A percentile compares a stretch with the other conserved stretches of the same genome.
Evolutionary conservation across 2,113 vertebrate species (phyloP).

Genomic region (Catharus minimus): DNA sequence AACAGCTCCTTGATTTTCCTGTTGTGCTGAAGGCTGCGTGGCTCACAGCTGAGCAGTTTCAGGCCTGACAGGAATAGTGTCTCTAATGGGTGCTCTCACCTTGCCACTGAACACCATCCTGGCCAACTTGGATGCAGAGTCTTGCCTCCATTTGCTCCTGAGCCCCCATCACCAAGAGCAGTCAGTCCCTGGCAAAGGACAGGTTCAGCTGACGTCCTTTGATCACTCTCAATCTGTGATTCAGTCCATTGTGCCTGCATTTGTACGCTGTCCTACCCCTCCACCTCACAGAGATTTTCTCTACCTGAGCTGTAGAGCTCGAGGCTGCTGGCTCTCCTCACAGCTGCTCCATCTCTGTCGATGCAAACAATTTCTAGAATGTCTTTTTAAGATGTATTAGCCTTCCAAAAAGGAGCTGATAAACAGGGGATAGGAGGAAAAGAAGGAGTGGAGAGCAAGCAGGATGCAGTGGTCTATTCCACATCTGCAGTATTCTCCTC

Average conservation of each 20-base stretch:
- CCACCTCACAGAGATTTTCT: neutral
- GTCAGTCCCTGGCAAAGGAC: neutral
- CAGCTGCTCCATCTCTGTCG: neutral
- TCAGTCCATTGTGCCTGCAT: neutral
- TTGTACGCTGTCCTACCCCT: neutral
- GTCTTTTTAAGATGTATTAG: constrained; percentile 44
- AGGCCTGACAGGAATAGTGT: neutral
- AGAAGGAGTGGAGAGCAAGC: neutral
- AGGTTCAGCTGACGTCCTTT: neutral
- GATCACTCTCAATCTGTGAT: neutral
- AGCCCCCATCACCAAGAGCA: neutral
- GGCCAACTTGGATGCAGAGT: neutral
- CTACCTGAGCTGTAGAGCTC: neutral
- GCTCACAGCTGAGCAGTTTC: neutral
- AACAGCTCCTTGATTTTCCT: neutral
- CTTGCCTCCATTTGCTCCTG: neutral
- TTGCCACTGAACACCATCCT: neutral
- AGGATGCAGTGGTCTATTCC: neutral
- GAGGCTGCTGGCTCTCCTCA: constrained; percentile 4
- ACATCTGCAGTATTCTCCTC: neutral
- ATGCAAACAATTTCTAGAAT: constrained; percentile 34
- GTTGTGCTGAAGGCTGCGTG: neutral
- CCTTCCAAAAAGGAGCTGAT: constrained; percentile 23
- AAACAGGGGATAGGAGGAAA: neutral
- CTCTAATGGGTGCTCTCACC: neutral